Conservation (phyloP, 2,888 invertebrate genomes). For the Nemurella pictetii region DNA sequence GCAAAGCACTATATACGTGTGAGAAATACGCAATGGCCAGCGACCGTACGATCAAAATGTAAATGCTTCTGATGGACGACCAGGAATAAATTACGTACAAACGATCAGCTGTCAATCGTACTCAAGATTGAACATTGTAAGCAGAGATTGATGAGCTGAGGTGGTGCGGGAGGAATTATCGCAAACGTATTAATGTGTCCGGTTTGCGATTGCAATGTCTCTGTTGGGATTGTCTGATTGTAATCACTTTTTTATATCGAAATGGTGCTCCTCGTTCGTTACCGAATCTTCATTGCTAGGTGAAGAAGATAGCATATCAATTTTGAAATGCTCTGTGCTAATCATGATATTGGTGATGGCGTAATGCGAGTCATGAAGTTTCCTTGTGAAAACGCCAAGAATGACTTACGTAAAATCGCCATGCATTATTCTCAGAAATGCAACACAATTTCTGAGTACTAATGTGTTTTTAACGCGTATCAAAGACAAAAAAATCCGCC, state of each 20-base stretch:
- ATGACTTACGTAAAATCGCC: slow-evolving; percentile 11
- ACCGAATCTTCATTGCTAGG: not conserved
- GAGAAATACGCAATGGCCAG: not conserved
- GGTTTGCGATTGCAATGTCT: not conserved
- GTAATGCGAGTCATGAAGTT: not conserved
- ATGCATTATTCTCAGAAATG: slow-evolving; percentile 22
- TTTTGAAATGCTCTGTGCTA: not conserved
- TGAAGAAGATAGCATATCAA: not conserved
- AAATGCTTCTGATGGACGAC: not conserved
- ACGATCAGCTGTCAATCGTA: not conserved
- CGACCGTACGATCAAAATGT: not conserved
- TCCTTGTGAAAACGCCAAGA: slow-evolving; percentile 16
- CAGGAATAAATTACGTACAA: not conserved
- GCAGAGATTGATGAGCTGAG: not conserved
- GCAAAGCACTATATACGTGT: not conserved
- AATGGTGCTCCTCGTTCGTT: not conserved
- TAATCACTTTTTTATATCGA: not conserved
- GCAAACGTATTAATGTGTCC: not conserved
- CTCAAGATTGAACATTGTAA: not conserved
- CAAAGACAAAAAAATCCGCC: not conserved
- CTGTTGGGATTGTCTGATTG: not conserved
- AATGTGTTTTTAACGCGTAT: slow-evolving; percentile 27
- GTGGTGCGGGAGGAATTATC: not conserved
- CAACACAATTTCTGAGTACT: slow-evolving; percentile 13
- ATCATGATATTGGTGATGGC: not conserved